Conservation (phyloP, 2,888 invertebrate genomes). For the Polylopha cassiicola region DNA sequence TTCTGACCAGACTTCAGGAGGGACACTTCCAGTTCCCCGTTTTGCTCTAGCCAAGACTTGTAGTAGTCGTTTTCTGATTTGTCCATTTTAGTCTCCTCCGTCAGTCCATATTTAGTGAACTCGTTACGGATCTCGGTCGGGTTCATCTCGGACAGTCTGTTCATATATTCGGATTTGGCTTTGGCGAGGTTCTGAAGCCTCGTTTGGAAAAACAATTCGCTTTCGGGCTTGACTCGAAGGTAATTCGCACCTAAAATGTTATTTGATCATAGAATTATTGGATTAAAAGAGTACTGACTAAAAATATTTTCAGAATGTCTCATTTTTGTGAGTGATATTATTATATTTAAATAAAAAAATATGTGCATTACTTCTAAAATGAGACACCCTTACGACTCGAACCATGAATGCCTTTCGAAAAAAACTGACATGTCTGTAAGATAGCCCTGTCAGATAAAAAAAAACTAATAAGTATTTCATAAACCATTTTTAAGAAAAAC, state of each 20-base stretch:
- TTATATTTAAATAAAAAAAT: conserved; percentile 17
- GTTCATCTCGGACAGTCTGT: conserved; percentile 61
- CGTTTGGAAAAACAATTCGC: conserved; percentile 63
- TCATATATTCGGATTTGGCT: conserved; percentile 59
- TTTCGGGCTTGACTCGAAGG: conserved; percentile 64
- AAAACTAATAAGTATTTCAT: conserved; percentile 22
- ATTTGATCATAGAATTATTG: neutral
- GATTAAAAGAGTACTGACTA: neutral
- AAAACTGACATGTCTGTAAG: conserved; percentile 69
- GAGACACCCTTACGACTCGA: conserved; percentile 35
- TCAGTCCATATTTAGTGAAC: conserved; percentile 64
- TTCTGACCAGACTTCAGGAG: conserved; percentile 58
- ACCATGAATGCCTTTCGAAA: conserved; percentile 64
- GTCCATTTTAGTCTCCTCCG: conserved; percentile 34
- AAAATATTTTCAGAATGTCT: too few relatives aligned
- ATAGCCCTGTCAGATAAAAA: conserved; percentile 44
- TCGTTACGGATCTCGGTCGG: conserved; percentile 59
- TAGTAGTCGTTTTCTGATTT: conserved; percentile 66
- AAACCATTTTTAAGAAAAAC: conserved; percentile 37
- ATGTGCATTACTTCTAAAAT: conserved; percentile 16
- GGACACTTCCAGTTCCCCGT: conserved; percentile 70
- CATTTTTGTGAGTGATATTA: conserved; percentile 9
- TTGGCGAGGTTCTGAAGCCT: conserved; percentile 59
- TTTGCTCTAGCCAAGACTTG: conserved; percentile 70
- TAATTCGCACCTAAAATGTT: conserved; percentile 48